Evolutionary conservation across 2,113 vertebrate species (phyloP).

Genomic region (Cichladusa arquata): DNA sequence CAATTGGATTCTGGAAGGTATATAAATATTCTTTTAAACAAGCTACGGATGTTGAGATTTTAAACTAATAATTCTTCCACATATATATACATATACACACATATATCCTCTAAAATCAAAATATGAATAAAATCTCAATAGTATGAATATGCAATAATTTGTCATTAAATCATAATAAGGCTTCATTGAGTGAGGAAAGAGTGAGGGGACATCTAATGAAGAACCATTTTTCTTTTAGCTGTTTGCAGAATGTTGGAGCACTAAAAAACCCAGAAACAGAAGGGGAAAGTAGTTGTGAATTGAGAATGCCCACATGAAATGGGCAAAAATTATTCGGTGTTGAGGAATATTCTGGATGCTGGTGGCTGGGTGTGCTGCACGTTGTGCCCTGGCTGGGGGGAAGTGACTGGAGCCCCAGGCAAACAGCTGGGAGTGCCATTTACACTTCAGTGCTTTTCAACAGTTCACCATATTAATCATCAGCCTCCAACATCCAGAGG

Average conservation of each 20-base stretch:
- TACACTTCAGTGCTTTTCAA: background rate
- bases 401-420: background rate
- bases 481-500: accelerated
- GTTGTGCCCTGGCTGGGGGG: background rate
- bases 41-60: background rate
- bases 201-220: background rate
- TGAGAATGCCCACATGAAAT: background rate
- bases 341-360: background rate
- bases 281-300: background rate
- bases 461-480: background rate
- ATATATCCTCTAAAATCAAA: background rate
- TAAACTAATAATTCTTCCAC: background rate
- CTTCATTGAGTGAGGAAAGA: background rate
- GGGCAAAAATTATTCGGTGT: background rate
- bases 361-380: background rate
- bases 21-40: background rate
- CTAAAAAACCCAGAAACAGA: background rate
- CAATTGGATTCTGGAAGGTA: background rate
- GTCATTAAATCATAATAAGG: background rate
- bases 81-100: accelerated
- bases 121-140: background rate
- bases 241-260: background rate
- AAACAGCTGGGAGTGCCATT: too few species aligned
- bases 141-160: background rate
- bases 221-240: background rate